These are phyloP conservation scores for Apodemus sylvaticus DNA, from an alignment of 2,113 vertebrate species.

Conservation along the genomic window DNA sequence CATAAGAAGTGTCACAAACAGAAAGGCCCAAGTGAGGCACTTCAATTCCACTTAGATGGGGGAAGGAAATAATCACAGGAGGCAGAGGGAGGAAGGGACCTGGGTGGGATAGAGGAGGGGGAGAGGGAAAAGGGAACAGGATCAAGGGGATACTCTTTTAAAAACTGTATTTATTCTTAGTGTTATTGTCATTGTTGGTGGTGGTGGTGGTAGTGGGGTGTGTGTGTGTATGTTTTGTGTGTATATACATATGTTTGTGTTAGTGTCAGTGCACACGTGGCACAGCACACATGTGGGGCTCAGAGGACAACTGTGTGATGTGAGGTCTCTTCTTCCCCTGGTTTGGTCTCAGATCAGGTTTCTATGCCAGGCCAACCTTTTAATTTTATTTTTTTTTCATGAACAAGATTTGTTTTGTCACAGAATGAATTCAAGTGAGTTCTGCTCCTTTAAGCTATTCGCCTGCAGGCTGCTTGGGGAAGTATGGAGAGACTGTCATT, in stretches of 20 bases:
- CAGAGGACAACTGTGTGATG: not conserved
- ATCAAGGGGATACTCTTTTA: not conserved
- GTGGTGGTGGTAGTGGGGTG: not conserved
- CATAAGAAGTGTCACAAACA: too few relatives aligned
- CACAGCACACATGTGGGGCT: not conserved
- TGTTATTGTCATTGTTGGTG: not conserved
- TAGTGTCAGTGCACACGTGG: not conserved
- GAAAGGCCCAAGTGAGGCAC: too few relatives aligned
- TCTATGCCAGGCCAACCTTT: not conserved
- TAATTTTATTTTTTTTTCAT: not conserved
- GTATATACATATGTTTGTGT: not conserved
- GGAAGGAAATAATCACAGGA: too few relatives aligned
- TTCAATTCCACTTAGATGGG: too few relatives aligned
- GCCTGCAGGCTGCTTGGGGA: not conserved
- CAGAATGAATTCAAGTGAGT: not conserved
- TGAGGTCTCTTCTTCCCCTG: not conserved
- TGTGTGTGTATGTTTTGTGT: not conserved
- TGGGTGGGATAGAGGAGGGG: too few relatives aligned
- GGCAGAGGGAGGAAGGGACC: too few relatives aligned
- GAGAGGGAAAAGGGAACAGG: too few relatives aligned
- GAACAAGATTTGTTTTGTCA: not conserved
- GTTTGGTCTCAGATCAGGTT: not conserved
- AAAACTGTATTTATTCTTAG: not conserved
- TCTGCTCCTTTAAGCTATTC: not conserved
- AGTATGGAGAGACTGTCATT: not conserved